Evolutionary conservation across 2,888 invertebrate species (phyloP), one percentile per base, ranked within the genome.

Genomic region (Eremobia ochroleuca): DNA sequence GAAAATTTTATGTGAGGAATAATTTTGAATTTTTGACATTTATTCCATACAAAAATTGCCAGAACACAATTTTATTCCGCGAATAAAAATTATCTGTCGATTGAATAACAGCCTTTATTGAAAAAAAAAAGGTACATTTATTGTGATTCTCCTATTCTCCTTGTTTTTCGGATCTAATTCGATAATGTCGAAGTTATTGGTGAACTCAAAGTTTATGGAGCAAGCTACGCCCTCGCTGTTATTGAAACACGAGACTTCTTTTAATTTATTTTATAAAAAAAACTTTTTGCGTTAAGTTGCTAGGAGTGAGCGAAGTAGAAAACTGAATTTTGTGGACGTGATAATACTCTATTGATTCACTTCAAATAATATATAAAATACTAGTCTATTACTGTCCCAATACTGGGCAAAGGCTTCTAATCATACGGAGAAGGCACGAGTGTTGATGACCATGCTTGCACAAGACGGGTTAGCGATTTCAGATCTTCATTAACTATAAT

Each of bases 81-180:
- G 40, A 40, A 40, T 40, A 40, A 40, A 40, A 40, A 11, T 40
- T 40, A 11, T 40, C 40, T 40, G 40, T 1, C 40, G 9, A 40
- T 40, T n/a, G n/a, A n/a, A n/a, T n/a, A n/a, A n/a, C 40, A 40
- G 40, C 40, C 40, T 1, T 40, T 40, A 70, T 46, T 61, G 49
- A 69, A 78, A 81, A 75, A 81, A 75, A 71, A 64, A 71, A 31
- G 49, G 31, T 15, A 43, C 64, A 77, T 83, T 86, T 84, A 68
- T 76, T 49, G 65, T 67, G 69, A 73, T 80, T 78, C 68, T 59
- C 28, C 25, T 80, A 73, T 80, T 78, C 68, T 59, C 28, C 25
- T 80, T 73, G 68, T 81, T 76, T 49, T 73, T 31, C n/a, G 15
- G 34, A 79, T 46, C 37, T 74, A 70, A 80, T 78, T 86, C 65